Conservation (phyloP, 2,113 vertebrate species). For the Erythrolamprus reginae region DNA sequence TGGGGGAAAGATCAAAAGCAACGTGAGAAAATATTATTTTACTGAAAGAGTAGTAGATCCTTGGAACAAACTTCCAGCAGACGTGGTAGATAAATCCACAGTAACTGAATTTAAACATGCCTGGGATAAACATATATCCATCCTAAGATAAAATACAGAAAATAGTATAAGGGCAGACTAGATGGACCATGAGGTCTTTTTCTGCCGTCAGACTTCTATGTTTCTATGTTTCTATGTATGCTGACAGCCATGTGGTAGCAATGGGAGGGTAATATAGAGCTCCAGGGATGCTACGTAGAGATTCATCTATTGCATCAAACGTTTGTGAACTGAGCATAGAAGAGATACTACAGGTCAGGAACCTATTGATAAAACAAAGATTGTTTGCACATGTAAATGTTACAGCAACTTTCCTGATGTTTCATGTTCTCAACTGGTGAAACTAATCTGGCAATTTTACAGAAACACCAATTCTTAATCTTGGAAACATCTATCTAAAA, state of each 20-base stretch:
- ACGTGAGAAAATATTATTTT: too few relatives aligned
- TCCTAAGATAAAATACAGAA: too few relatives aligned
- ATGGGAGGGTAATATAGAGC: background rate
- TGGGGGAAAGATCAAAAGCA: too few relatives aligned
- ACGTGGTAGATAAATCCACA: too few relatives aligned
- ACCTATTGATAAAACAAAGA: conserved; percentile 54
- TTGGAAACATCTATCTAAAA: conserved; percentile 43
- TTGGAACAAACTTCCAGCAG: too few relatives aligned
- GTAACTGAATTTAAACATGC: too few relatives aligned
- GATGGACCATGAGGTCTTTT: too few relatives aligned
- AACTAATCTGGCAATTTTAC: conserved; percentile 56
- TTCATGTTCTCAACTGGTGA: conserved; percentile 39
- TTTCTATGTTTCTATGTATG: too few relatives aligned
- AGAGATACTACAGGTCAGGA: conserved; percentile 43
- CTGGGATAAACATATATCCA: too few relatives aligned
- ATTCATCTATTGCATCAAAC: background rate
- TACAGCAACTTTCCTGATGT: conserved; percentile 44
- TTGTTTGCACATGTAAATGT: conserved; percentile 21
- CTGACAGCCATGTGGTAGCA: background rate
- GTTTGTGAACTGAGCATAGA: conserved; percentile 24
- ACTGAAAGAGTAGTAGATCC: too few relatives aligned
- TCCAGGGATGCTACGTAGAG: conserved; percentile 2
- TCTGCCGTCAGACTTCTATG: too few relatives aligned
- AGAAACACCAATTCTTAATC: conserved; percentile 60
- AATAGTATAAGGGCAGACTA: too few relatives aligned